These are phyloP conservation scores for Lacanobia oleracea DNA, from an alignment of 2,888 invertebrate genomes.

Conservation along the genomic window DNA sequence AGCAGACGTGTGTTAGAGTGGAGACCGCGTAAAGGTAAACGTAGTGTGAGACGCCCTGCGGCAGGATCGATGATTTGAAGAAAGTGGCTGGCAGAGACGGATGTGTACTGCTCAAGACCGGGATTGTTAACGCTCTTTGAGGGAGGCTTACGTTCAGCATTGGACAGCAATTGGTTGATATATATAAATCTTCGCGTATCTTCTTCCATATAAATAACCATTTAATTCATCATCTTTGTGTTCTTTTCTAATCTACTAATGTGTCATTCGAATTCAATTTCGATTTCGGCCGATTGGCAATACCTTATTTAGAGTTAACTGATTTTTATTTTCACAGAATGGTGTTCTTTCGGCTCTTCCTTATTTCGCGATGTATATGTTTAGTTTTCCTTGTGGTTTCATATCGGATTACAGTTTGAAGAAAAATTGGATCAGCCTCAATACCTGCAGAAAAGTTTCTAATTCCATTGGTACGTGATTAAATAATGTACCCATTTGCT, in stretches of 20 bases:
- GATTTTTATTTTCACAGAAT: slow-evolving; percentile 83
- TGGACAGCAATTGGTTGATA: no score
- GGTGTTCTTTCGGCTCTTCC: slow-evolving; percentile 93
- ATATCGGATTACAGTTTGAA: slow-evolving; percentile 91
- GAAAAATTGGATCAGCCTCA: slow-evolving; percentile 87
- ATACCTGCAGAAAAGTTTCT: slow-evolving; percentile 84
- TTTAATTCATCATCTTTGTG: background rate
- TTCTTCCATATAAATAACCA: background rate
- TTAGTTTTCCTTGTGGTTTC: slow-evolving; percentile 84
- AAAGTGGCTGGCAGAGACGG: no score
- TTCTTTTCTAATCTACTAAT: background rate
- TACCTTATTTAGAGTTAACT: no score
- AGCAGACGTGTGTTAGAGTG: no score
- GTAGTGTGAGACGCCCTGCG: no score
- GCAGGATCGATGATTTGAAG: no score
- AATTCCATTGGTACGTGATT: slow-evolving; percentile 78
- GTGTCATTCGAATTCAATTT: background rate
- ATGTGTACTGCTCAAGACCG: no score
- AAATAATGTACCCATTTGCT: background rate
- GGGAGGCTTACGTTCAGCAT: no score
- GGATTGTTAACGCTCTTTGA: no score
- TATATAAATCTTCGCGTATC: no score
- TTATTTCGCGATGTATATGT: slow-evolving; percentile 93
- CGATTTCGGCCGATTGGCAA: no score
- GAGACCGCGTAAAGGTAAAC: no score